Percentiles rank a stretch among this genome's conserved stretches.
Conservation (phyloP, 1,140 invertebrate species). For the Brachystomella parvula region DNA sequence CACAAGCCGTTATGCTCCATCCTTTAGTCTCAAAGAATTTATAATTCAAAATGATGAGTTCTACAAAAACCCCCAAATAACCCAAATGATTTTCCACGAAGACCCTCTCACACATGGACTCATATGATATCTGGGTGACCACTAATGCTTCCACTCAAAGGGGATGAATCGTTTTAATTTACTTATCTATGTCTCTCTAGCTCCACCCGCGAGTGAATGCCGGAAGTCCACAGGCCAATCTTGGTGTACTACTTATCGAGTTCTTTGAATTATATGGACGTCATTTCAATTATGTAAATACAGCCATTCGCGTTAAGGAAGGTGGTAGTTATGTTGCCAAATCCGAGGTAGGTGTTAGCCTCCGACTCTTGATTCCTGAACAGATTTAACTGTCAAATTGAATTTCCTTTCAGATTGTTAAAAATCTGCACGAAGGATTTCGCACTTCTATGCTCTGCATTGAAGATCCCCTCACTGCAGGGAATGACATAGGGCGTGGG, state of each 20-base stretch:
- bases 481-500: constrained; percentile 93
- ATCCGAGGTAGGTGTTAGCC: constrained; percentile 62
- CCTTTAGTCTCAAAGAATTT: no score
- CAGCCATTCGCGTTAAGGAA: constrained; percentile 87
- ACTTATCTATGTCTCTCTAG: constrained; percentile 45
- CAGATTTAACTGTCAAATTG: neutral
- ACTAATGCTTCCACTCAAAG: no score
- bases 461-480: constrained; percentile 90
- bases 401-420: constrained; percentile 54
- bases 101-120: no score
- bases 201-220: constrained; percentile 59
- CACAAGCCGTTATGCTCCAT: neutral
- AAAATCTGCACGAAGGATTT: constrained; percentile 87
- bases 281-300: constrained; percentile 93
- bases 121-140: no score
- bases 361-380: neutral
- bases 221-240: constrained; percentile 59
- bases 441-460: constrained; percentile 88
- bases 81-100: no score
- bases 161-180: no score
- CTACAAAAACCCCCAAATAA: no score
- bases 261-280: constrained; percentile 96
- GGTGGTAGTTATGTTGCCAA: constrained; percentile 91
- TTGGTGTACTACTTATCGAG: constrained; percentile 90
- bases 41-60: no score